Conservation (phyloP, 2,888 invertebrate genomes). For the Busseola fusca region DNA sequence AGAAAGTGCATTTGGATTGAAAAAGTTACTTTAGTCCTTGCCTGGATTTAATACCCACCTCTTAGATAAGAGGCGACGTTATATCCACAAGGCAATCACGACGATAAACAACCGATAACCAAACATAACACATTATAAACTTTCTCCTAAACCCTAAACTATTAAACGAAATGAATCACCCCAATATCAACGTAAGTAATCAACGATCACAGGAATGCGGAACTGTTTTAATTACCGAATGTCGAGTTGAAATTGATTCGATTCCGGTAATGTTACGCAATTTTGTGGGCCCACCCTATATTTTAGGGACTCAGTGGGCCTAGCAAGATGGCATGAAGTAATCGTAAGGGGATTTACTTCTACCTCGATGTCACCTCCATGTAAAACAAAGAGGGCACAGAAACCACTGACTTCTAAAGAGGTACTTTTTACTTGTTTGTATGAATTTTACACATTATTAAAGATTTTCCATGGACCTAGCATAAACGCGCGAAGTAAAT, state of each 20-base stretch:
- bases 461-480: background rate
- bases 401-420: background rate
- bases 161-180: slow-evolving; percentile 44
- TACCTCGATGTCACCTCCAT: background rate
- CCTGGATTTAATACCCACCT: background rate
- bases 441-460: background rate
- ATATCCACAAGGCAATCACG: background rate
- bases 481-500: background rate
- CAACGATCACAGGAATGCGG: slow-evolving; percentile 61
- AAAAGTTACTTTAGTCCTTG: background rate
- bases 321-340: background rate
- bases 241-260: slow-evolving; percentile 74
- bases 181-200: slow-evolving; percentile 70
- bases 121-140: background rate
- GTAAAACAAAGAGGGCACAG: background rate
- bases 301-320: slow-evolving; percentile 9
- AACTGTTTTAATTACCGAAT: slow-evolving; percentile 76
- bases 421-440: background rate
- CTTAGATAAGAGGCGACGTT: background rate
- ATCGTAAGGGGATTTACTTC: background rate
- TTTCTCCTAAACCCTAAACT: background rate
- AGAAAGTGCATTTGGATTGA: background rate
- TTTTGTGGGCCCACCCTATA: slow-evolving; percentile 57
- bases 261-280: slow-evolving; percentile 72
- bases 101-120: background rate